Percentiles rank a stretch among this genome's conserved stretches.
Evolutionary conservation across 2,888 invertebrate species (phyloP).

Genomic region (Drosophila heteroneura): DNA sequence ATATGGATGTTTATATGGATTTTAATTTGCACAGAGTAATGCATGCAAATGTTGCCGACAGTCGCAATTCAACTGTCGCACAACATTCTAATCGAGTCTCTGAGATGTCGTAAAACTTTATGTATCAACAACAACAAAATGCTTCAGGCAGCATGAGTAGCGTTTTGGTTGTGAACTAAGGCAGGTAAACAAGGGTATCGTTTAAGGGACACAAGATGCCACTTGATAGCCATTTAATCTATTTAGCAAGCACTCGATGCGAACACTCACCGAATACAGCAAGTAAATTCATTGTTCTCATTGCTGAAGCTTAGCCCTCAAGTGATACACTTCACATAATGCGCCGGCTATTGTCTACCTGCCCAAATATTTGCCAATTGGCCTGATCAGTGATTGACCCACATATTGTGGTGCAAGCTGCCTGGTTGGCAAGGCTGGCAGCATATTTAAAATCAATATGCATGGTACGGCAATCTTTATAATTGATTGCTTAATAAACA

Average conservation of each 20-base stretch:
- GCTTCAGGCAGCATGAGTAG: conserved; percentile 18
- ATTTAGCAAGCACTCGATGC: conserved; percentile 73
- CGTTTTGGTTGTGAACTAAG: conserved; percentile 24
- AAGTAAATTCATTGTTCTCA: conserved; percentile 34
- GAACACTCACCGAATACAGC: conserved; percentile 37
- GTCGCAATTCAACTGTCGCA: conserved; percentile 58
- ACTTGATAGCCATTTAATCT: conserved; percentile 60
- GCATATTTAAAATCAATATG: conserved; percentile 56
- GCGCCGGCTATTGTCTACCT: conserved; percentile 13
- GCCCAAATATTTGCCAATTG: conserved; percentile 53
- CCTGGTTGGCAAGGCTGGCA: conserved; percentile 8
- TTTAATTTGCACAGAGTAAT: conserved; percentile 66
- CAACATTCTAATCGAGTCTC: conserved; percentile 47
- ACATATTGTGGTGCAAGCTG: neutral
- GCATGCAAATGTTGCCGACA: conserved; percentile 70
- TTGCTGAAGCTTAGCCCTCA: conserved; percentile 18
- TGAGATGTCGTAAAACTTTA: conserved; percentile 72
- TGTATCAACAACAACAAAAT: conserved; percentile 30
- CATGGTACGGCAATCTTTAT: conserved; percentile 39
- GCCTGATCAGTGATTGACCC: conserved; percentile 33
- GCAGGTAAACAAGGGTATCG: conserved; percentile 68
- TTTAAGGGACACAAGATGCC: conserved; percentile 41
- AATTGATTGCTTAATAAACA: conserved; percentile 77
- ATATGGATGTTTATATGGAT: conserved; percentile 31
- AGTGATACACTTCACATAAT: conserved; percentile 30